Evolutionary conservation across 1,140 invertebrate genomes (phyloP), one percentile per base, ranked within the genome.

Genomic region (Drosophila asahinai): DNA sequence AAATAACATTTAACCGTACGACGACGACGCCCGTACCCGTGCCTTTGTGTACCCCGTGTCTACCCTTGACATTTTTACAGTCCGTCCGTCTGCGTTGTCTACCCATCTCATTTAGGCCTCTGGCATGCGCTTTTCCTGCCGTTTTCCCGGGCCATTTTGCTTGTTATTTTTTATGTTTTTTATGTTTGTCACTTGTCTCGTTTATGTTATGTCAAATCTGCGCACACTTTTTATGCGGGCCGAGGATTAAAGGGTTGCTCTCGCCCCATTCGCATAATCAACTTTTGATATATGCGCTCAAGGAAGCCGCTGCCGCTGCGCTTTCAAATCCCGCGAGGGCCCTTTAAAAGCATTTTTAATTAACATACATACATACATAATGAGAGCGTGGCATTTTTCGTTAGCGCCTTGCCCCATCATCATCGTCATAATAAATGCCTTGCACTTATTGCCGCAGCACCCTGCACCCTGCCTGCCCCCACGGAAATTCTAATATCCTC

Each of bases 271-370:
- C 81, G 83, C 81, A 87, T 87, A 87, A 87, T 87, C 84, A 87
- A 87, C 84, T 89, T 87, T 87, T 89, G 84, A 86, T 87, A 71
- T 86, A 84, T 86, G 82, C 74, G 74, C 57, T 49, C 15, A 33
- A 64, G 71, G 33, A 77, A 83, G 83, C 72, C 82, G 52, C 30
- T 19, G 70, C 64, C 86, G 52, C 54, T 57, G 83, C 72, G 83
- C 80, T 86, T 83, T 89, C 76, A 86, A 91, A 83, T 90, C 87
- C 75, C 74, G 79, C 59, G 80, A 87, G 86, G 72, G 72, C 71
- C 74, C 71, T 87, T 91, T 91, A 86, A 90, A 91, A 83, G 70
- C 87, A 91, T 91, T 83, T 91, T 82, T 91, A 90, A 92, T 87
- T 83, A 91, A 83, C 81, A 90, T 86, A 90, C 74, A 89, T 89